These are phyloP conservation scores for Oryzaephilus surinamensis DNA, from an alignment of 1,140 invertebrate genomes.

Conservation along the genomic window DNA sequence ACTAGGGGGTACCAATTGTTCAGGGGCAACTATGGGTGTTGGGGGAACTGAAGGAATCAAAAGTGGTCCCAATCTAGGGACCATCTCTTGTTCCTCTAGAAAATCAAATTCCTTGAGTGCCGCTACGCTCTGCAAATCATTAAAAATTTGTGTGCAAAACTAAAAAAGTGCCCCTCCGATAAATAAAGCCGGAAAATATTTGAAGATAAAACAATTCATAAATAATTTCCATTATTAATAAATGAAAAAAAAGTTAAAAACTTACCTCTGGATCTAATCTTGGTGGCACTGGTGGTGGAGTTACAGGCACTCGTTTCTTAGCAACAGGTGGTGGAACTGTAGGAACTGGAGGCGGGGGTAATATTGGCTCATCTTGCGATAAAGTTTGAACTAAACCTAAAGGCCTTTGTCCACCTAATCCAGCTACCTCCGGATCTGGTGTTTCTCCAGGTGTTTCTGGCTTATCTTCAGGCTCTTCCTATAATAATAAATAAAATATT, in stretches of 20 bases:
- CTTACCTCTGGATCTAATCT: constrained; percentile 54
- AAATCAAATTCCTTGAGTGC: constrained; percentile 81
- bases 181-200: constrained; percentile 3
- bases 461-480: constrained; percentile 44
- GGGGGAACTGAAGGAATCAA: constrained; percentile 34
- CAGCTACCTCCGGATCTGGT: constrained; percentile 58
- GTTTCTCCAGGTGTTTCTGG: constrained; percentile 61
- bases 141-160: too few relatives aligned
- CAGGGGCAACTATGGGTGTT: constrained; percentile 30
- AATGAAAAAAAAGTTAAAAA: constrained; percentile 2
- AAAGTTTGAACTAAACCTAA: constrained; percentile 49
- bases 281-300: constrained; percentile 46
- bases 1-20: constrained; percentile 48
- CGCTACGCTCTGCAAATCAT: constrained; percentile 65
- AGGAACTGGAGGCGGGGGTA: constrained; percentile 40
- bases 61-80: constrained; percentile 28
- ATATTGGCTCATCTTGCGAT: constrained; percentile 43
- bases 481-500: not conserved
- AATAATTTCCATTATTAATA: too few relatives aligned
- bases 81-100: constrained; percentile 58
- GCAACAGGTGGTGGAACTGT: constrained; percentile 35
- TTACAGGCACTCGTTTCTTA: constrained; percentile 35
- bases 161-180: constrained; percentile 6
- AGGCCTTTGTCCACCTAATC: constrained; percentile 64
- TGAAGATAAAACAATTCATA: too few relatives aligned